Base-by-base conservation (phyloP, 2,797 vertebrate species). In the Hemibagrus guttatus region DNA sequence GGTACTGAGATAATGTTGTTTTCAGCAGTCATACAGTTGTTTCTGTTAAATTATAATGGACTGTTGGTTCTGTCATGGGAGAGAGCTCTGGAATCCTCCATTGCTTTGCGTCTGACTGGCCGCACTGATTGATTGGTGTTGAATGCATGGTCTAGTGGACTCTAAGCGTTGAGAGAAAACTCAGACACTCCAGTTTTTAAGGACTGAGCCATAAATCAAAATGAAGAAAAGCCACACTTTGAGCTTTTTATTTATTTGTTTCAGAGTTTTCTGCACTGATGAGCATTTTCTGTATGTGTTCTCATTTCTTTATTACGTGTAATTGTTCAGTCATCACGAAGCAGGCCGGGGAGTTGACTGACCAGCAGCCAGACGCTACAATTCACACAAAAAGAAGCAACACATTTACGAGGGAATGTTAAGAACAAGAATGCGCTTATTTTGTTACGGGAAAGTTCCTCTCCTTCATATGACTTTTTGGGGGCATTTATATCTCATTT, bases 401-500 rank as follows among this genome's bases (percentile, higher is more conserved):
- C 68, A 74, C 85, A 83, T 92, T 92, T 91, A 92, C 61, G 86
- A 91, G 79, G 56, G 42, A 87, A 72, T 54, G 84, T 89, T 74
- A 84, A 85, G 79, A 42, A 31, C 86, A 87, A 89, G 84, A 89
- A 88, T 91, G 91, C 71, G 54, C 86, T 83, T 74, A 79, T 90
- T 89, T 87, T 84, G 71, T 87, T 66, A 87, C 54, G 59, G 78
- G 81, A 83, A 90, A 89, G 89, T 88, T 91, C 89, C 87, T 90
- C 71, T 90, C 89, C 85, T 86, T 88, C 78, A 86, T 84, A 71
- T 59, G 87, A 81, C 84, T 88, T 85, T 92, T 64, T 90, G 86
- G 89, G 35, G 52, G 81, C 87, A 85, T 91, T 87, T 88, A 89
- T 88, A 88, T 84, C 86, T 90, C 86, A 88, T 86, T 90, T 89